Base-by-base conservation (phyloP, 2,888 invertebrate genomes). In the Platypus cylindrus region DNA sequence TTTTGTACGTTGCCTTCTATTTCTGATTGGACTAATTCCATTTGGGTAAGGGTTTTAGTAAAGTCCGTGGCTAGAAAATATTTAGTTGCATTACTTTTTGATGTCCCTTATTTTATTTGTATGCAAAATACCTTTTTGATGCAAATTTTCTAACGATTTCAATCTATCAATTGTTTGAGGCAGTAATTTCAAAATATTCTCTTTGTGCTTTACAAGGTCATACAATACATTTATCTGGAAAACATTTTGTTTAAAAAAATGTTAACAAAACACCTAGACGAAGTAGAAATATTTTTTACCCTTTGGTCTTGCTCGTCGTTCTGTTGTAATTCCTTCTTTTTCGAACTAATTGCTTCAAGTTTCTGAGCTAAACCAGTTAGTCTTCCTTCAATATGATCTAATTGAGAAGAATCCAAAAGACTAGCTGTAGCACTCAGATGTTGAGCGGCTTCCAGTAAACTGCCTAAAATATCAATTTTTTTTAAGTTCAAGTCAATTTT, bases 201-300 rank as follows among this genome's bases (percentile, higher is more conserved):
- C 90, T 38, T 81, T 82, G 59, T 85, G 84, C 59, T 87, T 87
- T 46, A 89, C 73, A 45, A 90, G 63, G 46, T 89, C 87, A 59
- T 91, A 86, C 41, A 94, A 63, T 55, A 93, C 86, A 32, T 74
- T 67, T 42, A 89, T 74, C 83, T 86, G 58, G 26, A 60, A 62
- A 47, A 45, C 25, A 11, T 31, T 32, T 11, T 42, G 7, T 16
- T 8, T 22, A 7, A 15, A 17, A 8, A 28, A 11, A 22, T 22
- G 24, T 27, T 16, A 16, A 7, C 15, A 25, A 25, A 22, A 12
- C 23, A 24, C 2, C 4, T 25, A 27, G 11, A 30, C 20, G 17
- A 30, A n/a, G n/a, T n/a, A n/a, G n/a, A n/a, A n/a, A n/a, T n/a
- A n/a, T n/a, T n/a, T n/a, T 25, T 29, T 48, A 66, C 66, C 58